Evolutionary conservation across 2,113 vertebrate genomes (phyloP).

Genomic region (Nothobranchius furzeri): DNA sequence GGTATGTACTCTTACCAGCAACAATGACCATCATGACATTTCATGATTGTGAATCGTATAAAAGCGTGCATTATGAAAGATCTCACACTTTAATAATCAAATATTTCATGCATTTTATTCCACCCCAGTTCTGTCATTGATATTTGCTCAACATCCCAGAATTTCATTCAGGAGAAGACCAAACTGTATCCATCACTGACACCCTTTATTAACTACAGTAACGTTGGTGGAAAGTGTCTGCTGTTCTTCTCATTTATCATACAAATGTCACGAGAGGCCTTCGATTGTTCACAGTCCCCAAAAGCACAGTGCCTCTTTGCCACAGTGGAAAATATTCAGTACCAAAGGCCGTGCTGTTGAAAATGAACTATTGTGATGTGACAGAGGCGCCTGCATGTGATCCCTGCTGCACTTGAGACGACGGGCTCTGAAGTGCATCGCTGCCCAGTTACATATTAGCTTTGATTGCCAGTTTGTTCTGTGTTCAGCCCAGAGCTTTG

Average conservation of each 20-base stretch:
- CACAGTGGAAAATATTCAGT: constrained; percentile 62
- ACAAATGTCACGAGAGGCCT: constrained; percentile 50
- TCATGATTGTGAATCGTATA: background rate
- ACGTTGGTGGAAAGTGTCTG: constrained; percentile 44
- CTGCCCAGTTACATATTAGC: constrained; percentile 71
- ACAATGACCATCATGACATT: background rate
- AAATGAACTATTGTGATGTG: constrained; percentile 66
- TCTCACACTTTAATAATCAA: constrained; percentile 9
- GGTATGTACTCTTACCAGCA: constrained; percentile 14
- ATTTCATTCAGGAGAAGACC: constrained; percentile 16
- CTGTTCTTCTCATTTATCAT: constrained; percentile 57
- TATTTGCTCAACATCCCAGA: constrained; percentile 8
- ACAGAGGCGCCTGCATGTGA: constrained; percentile 60
- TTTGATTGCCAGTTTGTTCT: constrained; percentile 80
- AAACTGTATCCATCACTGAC: constrained; percentile 26
- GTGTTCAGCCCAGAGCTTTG: constrained; percentile 61
- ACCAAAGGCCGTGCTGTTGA: constrained; percentile 49
- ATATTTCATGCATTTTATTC: constrained; percentile 21
- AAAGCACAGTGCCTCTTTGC: constrained; percentile 22
- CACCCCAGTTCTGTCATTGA: constrained; percentile 3
- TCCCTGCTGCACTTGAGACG: constrained; percentile 58
- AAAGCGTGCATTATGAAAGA: background rate
- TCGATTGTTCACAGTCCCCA: constrained; percentile 39
- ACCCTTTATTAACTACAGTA: constrained; percentile 39
- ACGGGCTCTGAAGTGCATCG: constrained; percentile 66